Conservation (phyloP, 2,888 invertebrate genomes). For the Caenorhabditis drosophilae region DNA sequence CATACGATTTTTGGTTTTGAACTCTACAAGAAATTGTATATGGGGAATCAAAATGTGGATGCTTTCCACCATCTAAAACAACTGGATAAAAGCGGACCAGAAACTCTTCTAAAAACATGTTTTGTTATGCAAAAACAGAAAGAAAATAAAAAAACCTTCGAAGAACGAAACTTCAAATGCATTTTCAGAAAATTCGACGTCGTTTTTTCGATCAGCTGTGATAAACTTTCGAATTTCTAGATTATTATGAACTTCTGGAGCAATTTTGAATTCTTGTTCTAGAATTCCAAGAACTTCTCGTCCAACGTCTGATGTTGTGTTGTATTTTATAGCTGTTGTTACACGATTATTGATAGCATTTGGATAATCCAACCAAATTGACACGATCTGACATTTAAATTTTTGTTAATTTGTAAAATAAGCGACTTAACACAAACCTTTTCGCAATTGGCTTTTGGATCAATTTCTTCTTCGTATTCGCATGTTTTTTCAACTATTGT, state of each 20-base stretch:
- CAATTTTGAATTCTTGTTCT: constrained; percentile 4
- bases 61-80: constrained; percentile 6
- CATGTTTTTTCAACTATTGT: constrained; percentile 12
- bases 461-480: constrained; percentile 32
- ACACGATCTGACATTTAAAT: constrained; percentile 20
- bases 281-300: constrained; percentile 11
- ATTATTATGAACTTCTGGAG: constrained; percentile 9
- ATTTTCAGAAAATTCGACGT: constrained; percentile 34
- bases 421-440: constrained; percentile 15
- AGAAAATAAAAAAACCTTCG: constrained; percentile 20
- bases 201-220: no score
- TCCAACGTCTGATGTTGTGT: constrained; percentile 16
- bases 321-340: constrained; percentile 19
- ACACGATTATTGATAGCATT: constrained; percentile 40
- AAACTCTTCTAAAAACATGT: constrained; percentile 19
- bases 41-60: constrained; percentile 23
- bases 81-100: constrained; percentile 28
- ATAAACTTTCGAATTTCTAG: constrained; percentile 31
- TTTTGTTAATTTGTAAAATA: neutral
- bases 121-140: neutral
- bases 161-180: constrained; percentile 25
- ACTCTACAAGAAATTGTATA: constrained; percentile 14
- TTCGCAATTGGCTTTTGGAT: constrained; percentile 30
- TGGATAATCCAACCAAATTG: constrained; percentile 42
- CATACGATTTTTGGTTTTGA: neutral